Evolutionary conservation across 2,888 invertebrate species (phyloP), one percentile per base, ranked within the genome.

Genomic region (Timandra comae): DNA sequence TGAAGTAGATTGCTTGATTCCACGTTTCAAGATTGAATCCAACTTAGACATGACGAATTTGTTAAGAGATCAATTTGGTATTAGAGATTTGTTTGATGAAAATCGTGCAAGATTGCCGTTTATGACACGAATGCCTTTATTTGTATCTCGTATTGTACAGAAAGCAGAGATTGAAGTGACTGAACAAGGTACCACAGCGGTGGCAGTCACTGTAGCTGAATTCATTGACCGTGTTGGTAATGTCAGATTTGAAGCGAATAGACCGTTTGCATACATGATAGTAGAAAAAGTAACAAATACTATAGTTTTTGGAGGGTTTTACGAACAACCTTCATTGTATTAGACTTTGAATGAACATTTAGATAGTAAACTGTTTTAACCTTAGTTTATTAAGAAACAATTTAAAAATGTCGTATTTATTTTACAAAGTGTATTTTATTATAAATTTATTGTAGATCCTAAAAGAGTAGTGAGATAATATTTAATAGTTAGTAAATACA

Each of bases 141-240:
- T 74, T 61, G 81, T 93, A 1, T 87, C 89, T 0, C 80, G 87
- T 33, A 68, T 91, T 1, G 74, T 91, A 2, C 93, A 93, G 56
- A 91, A 91, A 57, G 91, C 93, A 1, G 88, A 88, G 49, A 91
- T 93, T 46, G 91, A 91, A 51, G 92, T 93, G 0, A 89, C 89
- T 7, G 93, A 93, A 60, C 88, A 91, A 40, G 93, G 93, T 0
- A 93, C 92, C 0, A 87, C 87, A 12, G 92, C 92, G 0, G 77
- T 89, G 0, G 91, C 88, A 0, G 89, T 88, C 0, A 88, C 91
- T 0, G 62, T 62, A 1, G 73, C 74, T 0, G 79, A 79, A 28
- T 80, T 88, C 30, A 63, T 71, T 3, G 87, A 89, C 48, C 82
- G 88, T 35, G 81, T 86, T 20, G 80, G 87, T 3, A 86, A 87